A percentile compares a stretch with the other conserved stretches of the same genome.
These are phyloP conservation scores for Eupristina koningsbergeri DNA, from an alignment of 1,140 invertebrate genomes.

Conservation along the genomic window DNA sequence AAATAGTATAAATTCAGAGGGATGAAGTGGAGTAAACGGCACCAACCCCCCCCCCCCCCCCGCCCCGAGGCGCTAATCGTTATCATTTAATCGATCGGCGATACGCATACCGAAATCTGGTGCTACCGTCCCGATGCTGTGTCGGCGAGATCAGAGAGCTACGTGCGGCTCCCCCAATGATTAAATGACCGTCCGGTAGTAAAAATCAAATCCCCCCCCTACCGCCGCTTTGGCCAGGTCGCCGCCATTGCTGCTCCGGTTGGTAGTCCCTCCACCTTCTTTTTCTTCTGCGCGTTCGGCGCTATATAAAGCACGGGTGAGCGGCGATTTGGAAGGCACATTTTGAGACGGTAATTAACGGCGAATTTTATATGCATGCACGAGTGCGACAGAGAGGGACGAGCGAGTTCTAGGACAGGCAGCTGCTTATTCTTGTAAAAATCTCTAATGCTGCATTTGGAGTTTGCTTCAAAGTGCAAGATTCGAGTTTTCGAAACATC, in stretches of 20 bases:
- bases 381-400: background rate
- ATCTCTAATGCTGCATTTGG: background rate
- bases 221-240: background rate
- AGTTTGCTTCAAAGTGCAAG: background rate
- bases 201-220: constrained; percentile 43
- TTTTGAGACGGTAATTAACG: constrained; percentile 48
- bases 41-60: no score
- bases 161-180: constrained; percentile 8
- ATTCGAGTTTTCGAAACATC: no score
- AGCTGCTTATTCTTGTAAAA: constrained; percentile 13
- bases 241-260: background rate
- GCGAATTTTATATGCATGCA: constrained; percentile 35
- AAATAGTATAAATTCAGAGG: constrained; percentile 21
- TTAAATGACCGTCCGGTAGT: constrained; percentile 34
- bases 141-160: constrained; percentile 41
- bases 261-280: background rate
- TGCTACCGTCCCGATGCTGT: constrained; percentile 18
- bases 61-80: constrained; percentile 34
- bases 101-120: constrained; percentile 22
- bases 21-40: no score
- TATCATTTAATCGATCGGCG: constrained; percentile 43
- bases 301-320: constrained; percentile 26
- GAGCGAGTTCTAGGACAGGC: background rate
- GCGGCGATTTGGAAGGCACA: constrained; percentile 32
- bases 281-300: constrained; percentile 8